Conservation (phyloP, 2,888 invertebrate genomes). For the Orthonevra nobilis region DNA sequence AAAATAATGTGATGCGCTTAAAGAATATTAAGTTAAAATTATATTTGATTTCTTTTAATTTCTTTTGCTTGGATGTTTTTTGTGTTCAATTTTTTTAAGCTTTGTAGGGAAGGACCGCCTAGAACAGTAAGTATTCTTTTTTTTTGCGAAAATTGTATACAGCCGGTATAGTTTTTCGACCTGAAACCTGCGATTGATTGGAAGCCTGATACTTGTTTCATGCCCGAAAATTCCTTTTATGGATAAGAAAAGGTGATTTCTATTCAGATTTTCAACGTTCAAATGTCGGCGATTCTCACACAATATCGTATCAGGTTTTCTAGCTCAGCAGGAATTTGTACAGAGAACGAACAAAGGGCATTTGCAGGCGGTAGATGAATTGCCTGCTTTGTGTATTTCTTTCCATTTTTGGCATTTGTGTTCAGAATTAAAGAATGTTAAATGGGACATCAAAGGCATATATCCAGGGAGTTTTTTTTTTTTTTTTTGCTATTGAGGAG, state of each 20-base stretch:
- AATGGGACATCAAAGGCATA: too few species aligned
- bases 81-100: neutral
- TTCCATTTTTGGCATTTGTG: neutral
- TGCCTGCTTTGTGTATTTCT: constrained; percentile 8
- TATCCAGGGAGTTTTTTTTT: too few species aligned
- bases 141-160: too few species aligned
- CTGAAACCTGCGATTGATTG: too few species aligned
- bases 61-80: neutral
- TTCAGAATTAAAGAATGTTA: neutral
- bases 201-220: neutral
- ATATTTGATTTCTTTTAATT: neutral
- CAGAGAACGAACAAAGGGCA: neutral
- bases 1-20: constrained; percentile 55
- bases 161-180: too few species aligned
- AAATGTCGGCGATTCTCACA: too few species aligned
- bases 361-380: neutral
- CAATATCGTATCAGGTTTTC: constrained; percentile 34
- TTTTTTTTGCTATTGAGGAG: too few species aligned
- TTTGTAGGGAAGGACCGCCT: neutral
- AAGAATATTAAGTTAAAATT: constrained; percentile 38
- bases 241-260: constrained; percentile 1
- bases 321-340: constrained; percentile 5
- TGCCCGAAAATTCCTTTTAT: constrained; percentile 2
- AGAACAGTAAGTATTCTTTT: neutral
- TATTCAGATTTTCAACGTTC: constrained; percentile 4